phyloP scores from a whole-genome alignment of 2,888 invertebrate genomes.

The Agriotes lineatus region DNA sequence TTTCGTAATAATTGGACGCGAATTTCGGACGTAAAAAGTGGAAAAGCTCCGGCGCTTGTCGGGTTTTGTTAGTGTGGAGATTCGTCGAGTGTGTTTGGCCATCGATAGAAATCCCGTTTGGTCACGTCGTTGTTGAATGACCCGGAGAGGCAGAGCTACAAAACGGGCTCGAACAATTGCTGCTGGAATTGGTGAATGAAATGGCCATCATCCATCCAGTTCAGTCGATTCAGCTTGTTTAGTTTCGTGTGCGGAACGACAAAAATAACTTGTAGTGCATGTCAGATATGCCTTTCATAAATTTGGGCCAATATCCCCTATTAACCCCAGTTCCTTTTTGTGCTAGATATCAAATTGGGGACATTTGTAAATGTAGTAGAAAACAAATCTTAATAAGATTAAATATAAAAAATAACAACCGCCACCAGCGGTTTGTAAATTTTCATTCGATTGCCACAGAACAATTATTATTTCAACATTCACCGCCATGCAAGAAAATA shows the following conservation, averaged over 20 bases:
- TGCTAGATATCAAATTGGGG: no score
- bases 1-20: constrained; percentile 31
- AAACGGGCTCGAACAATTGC: constrained; percentile 50
- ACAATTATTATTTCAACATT: no score
- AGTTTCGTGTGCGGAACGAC: constrained; percentile 24
- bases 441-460: no score
- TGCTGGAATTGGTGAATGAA: constrained; percentile 50
- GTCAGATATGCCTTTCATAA: constrained; percentile 19
- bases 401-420: no score
- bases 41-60: constrained; percentile 27
- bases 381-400: no score
- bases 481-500: no score
- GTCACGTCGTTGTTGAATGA: constrained; percentile 47
- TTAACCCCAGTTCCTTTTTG: no score
- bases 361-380: no score
- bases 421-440: no score
- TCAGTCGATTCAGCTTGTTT: constrained; percentile 43
- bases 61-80: constrained; percentile 29
- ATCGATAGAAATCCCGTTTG: constrained; percentile 44
- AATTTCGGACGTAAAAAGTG: constrained; percentile 21
- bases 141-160: constrained; percentile 45
- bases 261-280: constrained; percentile 19
- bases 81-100: constrained; percentile 36
- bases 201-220: constrained; percentile 49
- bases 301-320: not conserved